Percentiles rank a stretch among this genome's conserved stretches.
phyloP scores from a whole-genome alignment of 2,888 invertebrate species.

The Aphodius sticticus region DNA sequence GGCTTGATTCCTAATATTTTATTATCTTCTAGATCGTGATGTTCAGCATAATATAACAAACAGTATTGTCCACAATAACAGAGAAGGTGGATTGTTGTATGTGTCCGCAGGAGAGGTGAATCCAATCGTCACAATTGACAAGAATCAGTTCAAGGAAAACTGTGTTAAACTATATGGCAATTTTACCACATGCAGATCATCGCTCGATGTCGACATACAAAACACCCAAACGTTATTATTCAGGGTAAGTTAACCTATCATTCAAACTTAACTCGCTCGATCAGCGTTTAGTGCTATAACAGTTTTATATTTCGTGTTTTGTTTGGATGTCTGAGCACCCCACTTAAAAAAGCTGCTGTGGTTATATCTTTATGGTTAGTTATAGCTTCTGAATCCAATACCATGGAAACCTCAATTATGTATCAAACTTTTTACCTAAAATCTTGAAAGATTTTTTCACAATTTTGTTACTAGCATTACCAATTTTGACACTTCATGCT shows the following conservation, averaged over 20 bases:
- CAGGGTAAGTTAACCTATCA: slow-evolving; percentile 66
- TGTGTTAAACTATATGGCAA: slow-evolving; percentile 93
- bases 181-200: slow-evolving; percentile 88
- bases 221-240: slow-evolving; percentile 91
- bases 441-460: too few species aligned
- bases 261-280: background rate
- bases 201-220: slow-evolving; percentile 88
- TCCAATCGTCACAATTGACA: slow-evolving; percentile 85
- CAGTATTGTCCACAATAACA: slow-evolving; percentile 80
- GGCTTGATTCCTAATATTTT: background rate
- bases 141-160: slow-evolving; percentile 86
- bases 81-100: slow-evolving; percentile 88
- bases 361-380: too few species aligned
- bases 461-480: too few species aligned
- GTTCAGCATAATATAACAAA: slow-evolving; percentile 90
- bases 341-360: too few species aligned
- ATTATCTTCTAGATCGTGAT: slow-evolving; percentile 76
- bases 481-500: too few species aligned
- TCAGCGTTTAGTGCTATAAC: too few species aligned
- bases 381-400: too few species aligned
- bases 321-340: too few species aligned
- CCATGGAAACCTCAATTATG: too few species aligned
- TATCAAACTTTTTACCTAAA: too few species aligned
- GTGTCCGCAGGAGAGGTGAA: slow-evolving; percentile 94
- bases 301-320: too few species aligned